Evolutionary conservation across 2,797 vertebrate species (phyloP).

Genomic region (Rhinella marina): DNA sequence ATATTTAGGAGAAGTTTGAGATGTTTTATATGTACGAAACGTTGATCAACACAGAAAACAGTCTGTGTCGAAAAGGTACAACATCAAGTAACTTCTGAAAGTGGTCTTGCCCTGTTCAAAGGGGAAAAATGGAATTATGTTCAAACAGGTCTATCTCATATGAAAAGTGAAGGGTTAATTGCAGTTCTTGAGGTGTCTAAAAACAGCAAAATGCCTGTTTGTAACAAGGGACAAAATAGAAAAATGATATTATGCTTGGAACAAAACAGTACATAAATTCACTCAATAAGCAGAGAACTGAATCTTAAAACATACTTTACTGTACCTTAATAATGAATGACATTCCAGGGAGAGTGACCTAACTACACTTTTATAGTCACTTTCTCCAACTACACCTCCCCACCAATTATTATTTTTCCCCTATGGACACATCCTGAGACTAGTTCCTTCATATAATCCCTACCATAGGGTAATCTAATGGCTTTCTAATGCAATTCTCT

Average conservation of each 20-base stretch:
- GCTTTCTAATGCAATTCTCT: neutral
- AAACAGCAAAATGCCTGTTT: neutral
- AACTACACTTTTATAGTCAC: neutral
- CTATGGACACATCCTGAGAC: neutral
- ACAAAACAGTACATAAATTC: neutral
- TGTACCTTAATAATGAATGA: neutral
- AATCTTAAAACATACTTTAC: neutral
- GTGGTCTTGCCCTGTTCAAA: neutral
- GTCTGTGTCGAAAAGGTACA: neutral
- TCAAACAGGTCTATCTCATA: neutral
- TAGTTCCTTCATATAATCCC: neutral
- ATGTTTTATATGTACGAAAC: neutral
- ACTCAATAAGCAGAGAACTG: neutral
- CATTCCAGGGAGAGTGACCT: neutral
- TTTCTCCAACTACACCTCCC: neutral
- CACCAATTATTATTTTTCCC: neutral
- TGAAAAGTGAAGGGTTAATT: slow-evolving; percentile 15
- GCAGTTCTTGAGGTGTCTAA: neutral
- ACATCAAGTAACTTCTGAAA: neutral
- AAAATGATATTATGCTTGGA: neutral
- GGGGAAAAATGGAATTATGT: neutral
- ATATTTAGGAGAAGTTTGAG: neutral
- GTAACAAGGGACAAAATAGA: neutral
- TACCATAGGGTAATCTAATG: neutral
- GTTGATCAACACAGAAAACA: neutral